Conservation (phyloP, 2,113 vertebrate genomes). For the Spilogale gracilis region DNA sequence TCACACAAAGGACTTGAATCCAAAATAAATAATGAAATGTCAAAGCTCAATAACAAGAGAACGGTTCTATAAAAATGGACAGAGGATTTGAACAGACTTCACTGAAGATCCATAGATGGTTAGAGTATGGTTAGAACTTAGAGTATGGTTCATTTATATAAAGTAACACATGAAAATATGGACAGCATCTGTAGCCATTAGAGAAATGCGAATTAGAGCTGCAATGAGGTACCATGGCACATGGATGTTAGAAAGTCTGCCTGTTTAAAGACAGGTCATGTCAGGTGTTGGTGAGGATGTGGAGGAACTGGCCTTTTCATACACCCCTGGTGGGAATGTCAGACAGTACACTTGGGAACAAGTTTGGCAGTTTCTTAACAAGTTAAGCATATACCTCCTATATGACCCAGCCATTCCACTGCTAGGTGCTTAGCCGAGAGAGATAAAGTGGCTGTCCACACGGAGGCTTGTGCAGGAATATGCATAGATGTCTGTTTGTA, state of each 20-base stretch:
- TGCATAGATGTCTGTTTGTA: background rate
- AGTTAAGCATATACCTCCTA: background rate
- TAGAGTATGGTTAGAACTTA: too few species aligned
- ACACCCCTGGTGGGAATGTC: background rate
- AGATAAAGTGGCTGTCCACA: background rate
- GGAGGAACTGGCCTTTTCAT: background rate
- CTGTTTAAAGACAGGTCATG: background rate
- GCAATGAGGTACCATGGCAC: background rate
- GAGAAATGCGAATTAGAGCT: background rate
- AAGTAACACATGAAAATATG: background rate
- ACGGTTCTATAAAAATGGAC: background rate
- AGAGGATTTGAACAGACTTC: background rate
- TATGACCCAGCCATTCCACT: background rate
- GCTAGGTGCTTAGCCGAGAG: background rate
- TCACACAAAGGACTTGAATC: background rate
- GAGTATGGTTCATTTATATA: too few species aligned
- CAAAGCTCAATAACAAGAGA: background rate
- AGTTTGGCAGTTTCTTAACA: background rate
- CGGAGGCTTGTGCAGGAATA: background rate
- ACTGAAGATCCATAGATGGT: background rate
- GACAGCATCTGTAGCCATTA: background rate
- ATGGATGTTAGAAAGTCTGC: background rate
- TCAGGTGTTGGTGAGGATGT: background rate
- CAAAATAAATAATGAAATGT: background rate
- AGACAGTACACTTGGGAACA: background rate